A percentile compares a stretch with the other conserved stretches of the same genome.
Evolutionary conservation across 2,797 vertebrate species (phyloP).

Genomic region (Brachyrhaphis roseni): DNA sequence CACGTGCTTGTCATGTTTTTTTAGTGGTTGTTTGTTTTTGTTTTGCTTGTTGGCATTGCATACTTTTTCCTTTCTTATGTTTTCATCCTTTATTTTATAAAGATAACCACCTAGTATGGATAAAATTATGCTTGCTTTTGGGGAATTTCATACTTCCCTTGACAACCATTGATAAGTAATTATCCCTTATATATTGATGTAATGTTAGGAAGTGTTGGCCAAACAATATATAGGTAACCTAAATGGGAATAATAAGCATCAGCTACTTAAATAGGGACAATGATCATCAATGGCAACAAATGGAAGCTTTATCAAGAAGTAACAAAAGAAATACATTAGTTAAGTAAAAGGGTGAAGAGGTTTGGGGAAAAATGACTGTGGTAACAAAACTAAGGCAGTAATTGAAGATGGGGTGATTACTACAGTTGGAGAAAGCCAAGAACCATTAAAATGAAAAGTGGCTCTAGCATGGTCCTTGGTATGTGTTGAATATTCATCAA

Average conservation of each 20-base stretch:
- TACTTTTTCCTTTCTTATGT: background rate
- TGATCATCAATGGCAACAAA: background rate
- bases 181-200: background rate
- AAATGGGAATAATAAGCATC: background rate
- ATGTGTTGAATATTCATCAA: background rate
- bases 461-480: too few relatives aligned
- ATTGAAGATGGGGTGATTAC: too few relatives aligned
- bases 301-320: background rate
- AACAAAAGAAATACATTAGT: background rate
- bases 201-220: background rate
- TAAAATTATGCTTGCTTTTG: background rate
- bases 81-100: background rate
- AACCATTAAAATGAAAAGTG: too few relatives aligned
- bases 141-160: background rate
- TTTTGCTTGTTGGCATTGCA: background rate
- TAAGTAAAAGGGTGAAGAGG: background rate
- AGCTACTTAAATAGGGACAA: background rate
- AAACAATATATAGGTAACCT: background rate
- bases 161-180: background rate
- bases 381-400: background rate
- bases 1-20: too few relatives aligned
- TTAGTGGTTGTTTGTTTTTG: background rate
- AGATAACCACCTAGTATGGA: background rate
- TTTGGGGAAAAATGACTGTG: background rate
- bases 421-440: too few relatives aligned